Evolutionary conservation across 2,113 vertebrate species (phyloP).

Genomic region (Vicugna pacos): DNA sequence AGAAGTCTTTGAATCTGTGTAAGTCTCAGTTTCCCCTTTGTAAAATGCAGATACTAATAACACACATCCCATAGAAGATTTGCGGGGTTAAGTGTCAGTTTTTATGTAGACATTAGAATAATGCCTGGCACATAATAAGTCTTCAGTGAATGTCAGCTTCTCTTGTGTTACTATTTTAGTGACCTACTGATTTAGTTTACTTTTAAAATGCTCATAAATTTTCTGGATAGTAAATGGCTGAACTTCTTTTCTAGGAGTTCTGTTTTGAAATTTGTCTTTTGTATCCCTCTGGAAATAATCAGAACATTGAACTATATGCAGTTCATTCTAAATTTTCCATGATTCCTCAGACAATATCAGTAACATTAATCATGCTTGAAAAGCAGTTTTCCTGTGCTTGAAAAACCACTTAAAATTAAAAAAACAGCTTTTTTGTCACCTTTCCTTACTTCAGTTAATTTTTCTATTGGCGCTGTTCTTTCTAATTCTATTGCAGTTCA

Average conservation of each 20-base stretch:
- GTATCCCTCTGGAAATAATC: background rate
- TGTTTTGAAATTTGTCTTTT: background rate
- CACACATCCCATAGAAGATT: too few relatives aligned
- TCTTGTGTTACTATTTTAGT: background rate
- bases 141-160: background rate
- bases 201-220: background rate
- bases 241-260: background rate
- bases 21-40: background rate
- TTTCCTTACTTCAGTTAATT: background rate
- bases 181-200: background rate
- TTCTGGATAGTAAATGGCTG: background rate
- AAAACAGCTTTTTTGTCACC: background rate
- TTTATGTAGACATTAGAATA: background rate
- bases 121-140: background rate
- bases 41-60: background rate
- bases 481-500: background rate
- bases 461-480: background rate
- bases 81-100: background rate
- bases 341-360: background rate
- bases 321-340: background rate
- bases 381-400: background rate
- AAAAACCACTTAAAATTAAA: background rate
- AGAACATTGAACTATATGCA: background rate
- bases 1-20: background rate
- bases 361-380: background rate